phyloP scores from a whole-genome alignment of 2,797 vertebrate genomes.

The Oreonectes daqikongensis region DNA sequence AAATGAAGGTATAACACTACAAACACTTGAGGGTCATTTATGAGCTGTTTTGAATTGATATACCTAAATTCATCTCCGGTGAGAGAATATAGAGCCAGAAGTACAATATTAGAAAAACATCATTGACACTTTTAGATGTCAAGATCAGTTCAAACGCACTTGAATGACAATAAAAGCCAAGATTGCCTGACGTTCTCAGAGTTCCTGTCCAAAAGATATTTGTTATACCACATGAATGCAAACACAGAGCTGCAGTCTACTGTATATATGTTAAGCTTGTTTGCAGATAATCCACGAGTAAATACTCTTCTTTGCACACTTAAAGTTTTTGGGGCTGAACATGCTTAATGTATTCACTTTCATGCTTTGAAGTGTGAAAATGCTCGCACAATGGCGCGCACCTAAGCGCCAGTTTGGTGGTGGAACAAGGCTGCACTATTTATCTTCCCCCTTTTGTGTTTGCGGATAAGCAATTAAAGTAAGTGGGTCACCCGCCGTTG shows the following conservation, averaged over 20 bases:
- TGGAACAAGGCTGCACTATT: slow-evolving; percentile 73
- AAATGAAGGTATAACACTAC: slow-evolving; percentile 24
- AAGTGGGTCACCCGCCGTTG: slow-evolving; percentile 79
- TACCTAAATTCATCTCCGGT: neutral
- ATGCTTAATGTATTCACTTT: slow-evolving; percentile 75
- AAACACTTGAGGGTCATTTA: slow-evolving; percentile 29
- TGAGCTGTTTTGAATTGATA: slow-evolving; percentile 9
- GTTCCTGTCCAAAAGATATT: neutral
- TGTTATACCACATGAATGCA: neutral
- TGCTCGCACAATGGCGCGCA: slow-evolving; percentile 72
- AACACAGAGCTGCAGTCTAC: slow-evolving; percentile 1
- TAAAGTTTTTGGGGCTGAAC: slow-evolving; percentile 63
- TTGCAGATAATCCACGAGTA: slow-evolving; percentile 56
- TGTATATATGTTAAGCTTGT: slow-evolving; percentile 31
- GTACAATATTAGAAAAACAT: slow-evolving; percentile 13
- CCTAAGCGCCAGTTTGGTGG: slow-evolving; percentile 67
- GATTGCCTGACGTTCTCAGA: neutral
- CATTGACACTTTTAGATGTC: slow-evolving; percentile 7
- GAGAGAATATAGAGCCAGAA: slow-evolving; percentile 1
- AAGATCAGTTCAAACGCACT: neutral
- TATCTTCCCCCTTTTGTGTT: slow-evolving; percentile 69
- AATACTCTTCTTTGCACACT: slow-evolving; percentile 57
- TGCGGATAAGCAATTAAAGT: slow-evolving; percentile 81
- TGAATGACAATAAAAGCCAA: neutral
- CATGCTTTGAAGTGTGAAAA: slow-evolving; percentile 71